Evolutionary conservation across 1,140 invertebrate genomes (phyloP), one percentile per base, ranked within the genome.

Genomic region (Polyergus mexicanus): DNA sequence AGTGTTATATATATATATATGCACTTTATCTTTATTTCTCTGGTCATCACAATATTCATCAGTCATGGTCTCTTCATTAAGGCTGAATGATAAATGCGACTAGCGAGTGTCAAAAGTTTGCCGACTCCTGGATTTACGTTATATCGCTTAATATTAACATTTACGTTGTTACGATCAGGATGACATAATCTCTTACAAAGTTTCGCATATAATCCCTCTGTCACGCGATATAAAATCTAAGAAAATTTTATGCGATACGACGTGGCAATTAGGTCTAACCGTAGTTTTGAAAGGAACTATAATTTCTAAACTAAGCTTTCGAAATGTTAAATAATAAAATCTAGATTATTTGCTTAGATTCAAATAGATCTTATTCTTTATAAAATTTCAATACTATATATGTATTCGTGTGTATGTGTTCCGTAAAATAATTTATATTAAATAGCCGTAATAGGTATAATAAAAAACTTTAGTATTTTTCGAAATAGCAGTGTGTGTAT

Each of bases 41-140:
- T 28, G 28, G 66, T 58, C 66, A 81, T 72, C 60, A 81, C 22
- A 71, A 41, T 81, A 58, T 72, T 58, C 78, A 58, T 81, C 66
- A 81, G 66, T 81, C 66, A 72, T 22, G 38, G 25, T 35, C 19
- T 54, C 78, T 81, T 81, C 78, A 81, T 81, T 81, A 81, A 58
- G 38, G 38, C 78, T 38, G 51, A 71, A 51, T 72, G 78, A 81
- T 81, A 81, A 72, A 81, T 81, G 66, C 44, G 66, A 72, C 66
- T 68, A 25, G 66, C 38, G 60, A 81, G 51, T 81, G 78, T 81
- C 78, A 71, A 81, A 81, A 81, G 78, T 81, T 81, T 72, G 78
- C 66, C 78, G 66, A 58, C 66, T 51, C 38, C 25, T 25, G 25
- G 78, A 22, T 54, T 72, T 38, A 58, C 19, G 22, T 47, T 69